A percentile compares a stretch with the other conserved stretches of the same genome.
Conservation (phyloP, 2,888 invertebrate species). For the Aspidiotus rigidus region DNA sequence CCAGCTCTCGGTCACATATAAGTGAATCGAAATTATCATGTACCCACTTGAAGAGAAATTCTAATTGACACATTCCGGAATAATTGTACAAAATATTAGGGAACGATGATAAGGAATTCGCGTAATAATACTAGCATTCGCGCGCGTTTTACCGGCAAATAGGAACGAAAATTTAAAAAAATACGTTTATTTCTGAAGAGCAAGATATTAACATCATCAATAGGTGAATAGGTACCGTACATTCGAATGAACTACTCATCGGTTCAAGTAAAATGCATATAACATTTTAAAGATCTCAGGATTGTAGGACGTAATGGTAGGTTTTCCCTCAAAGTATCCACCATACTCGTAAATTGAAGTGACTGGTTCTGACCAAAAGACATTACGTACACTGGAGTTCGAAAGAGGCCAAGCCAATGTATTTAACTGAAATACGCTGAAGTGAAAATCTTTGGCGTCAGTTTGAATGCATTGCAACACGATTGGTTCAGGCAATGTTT, state of each 20-base stretch:
- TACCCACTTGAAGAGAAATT: too few relatives aligned
- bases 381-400: constrained; percentile 53
- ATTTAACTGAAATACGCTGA: constrained; percentile 75
- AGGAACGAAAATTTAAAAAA: too few relatives aligned
- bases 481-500: constrained; percentile 63
- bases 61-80: too few relatives aligned
- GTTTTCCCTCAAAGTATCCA: constrained; percentile 54
- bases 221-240: too few relatives aligned
- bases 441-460: constrained; percentile 66
- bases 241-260: neutral
- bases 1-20: too few relatives aligned
- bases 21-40: too few relatives aligned
- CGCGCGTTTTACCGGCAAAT: too few relatives aligned
- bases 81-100: too few relatives aligned
- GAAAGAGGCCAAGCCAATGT: constrained; percentile 51
- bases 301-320: constrained; percentile 65
- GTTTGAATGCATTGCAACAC: constrained; percentile 74
- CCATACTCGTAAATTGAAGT: constrained; percentile 58
- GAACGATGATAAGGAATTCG: too few relatives aligned
- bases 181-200: too few relatives aligned
- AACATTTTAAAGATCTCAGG: constrained; percentile 66
- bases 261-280: constrained; percentile 60
- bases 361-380: constrained; percentile 62
- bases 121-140: too few relatives aligned
- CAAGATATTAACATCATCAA: too few relatives aligned